A percentile compares a stretch with the other conserved stretches of the same genome.
Evolutionary conservation across 2,797 vertebrate genomes (phyloP).

Genomic region (Poeciliopsis infans): DNA sequence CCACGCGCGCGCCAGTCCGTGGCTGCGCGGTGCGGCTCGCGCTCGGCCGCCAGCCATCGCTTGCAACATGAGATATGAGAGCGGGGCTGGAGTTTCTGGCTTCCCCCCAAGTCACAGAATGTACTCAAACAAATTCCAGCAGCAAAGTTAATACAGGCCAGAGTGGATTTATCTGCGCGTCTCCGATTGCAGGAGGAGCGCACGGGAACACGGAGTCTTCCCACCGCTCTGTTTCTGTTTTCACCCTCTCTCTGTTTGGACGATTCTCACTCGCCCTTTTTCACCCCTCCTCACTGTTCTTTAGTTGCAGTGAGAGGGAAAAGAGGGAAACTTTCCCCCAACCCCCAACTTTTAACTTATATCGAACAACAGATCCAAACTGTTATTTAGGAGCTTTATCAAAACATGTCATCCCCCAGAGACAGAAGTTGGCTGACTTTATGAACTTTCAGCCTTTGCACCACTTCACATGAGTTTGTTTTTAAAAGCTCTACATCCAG

Average conservation of each 20-base stretch:
- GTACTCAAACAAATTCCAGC: conserved; percentile 80
- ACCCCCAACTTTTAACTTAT: too few relatives aligned
- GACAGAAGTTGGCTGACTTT: conserved; percentile 1
- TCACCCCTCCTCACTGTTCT: not conserved
- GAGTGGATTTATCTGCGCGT: conserved; percentile 68
- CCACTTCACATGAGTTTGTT: not conserved
- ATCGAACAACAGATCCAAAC: not conserved
- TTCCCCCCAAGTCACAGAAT: conserved; percentile 80
- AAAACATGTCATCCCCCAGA: not conserved
- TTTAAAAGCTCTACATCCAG: not conserved
- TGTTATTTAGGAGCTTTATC: not conserved
- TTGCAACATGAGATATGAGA: conserved; percentile 78
- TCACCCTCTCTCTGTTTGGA: conserved; percentile 16
- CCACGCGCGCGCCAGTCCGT: conserved; percentile 19
- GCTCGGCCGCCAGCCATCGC: conserved; percentile 66
- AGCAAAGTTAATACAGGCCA: conserved; percentile 69
- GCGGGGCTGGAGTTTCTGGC: conserved; percentile 84
- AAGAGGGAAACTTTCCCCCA: too few relatives aligned
- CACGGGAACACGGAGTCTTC: conserved; percentile 48
- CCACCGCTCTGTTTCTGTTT: conserved; percentile 19
- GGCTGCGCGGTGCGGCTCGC: conserved; percentile 45
- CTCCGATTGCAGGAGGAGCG: conserved; percentile 58
- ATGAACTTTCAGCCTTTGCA: not conserved
- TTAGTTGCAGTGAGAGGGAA: not conserved
- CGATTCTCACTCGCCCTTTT: not conserved